phyloP scores from a whole-genome alignment of 2,113 vertebrate species.

The Nipponia nippon region DNA sequence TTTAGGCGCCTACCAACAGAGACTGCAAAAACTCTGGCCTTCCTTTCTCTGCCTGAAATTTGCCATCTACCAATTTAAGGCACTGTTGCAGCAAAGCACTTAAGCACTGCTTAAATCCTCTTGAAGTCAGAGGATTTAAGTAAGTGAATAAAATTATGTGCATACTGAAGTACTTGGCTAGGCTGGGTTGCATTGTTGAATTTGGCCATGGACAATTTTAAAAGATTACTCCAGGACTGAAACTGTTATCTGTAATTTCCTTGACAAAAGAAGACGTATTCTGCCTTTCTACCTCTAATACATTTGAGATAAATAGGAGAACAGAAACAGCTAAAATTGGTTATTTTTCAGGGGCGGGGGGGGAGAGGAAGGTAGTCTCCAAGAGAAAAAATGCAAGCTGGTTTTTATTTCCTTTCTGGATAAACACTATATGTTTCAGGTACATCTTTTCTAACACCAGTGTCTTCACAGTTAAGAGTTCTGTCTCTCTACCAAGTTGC shows the following conservation, averaged over 20 bases:
- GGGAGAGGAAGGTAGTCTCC: background rate
- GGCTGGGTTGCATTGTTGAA: background rate
- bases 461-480: background rate
- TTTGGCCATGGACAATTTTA: slow-evolving; percentile 25
- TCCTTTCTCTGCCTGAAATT: background rate
- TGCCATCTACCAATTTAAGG: background rate
- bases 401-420: slow-evolving; percentile 12
- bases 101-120: slow-evolving; percentile 30
- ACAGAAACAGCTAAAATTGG: slow-evolving; percentile 23
- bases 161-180: slow-evolving; percentile 21
- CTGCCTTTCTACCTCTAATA: slow-evolving; percentile 25
- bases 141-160: slow-evolving; percentile 18
- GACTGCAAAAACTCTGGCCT: background rate
- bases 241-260: slow-evolving; percentile 45
- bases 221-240: slow-evolving; percentile 35
- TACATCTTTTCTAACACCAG: background rate
- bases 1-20: background rate
- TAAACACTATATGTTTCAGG: background rate
- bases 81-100: background rate
- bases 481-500: background rate
- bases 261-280: slow-evolving; percentile 45
- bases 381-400: background rate
- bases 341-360: background rate
- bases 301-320: slow-evolving; percentile 30
- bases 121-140: slow-evolving; percentile 6